A percentile compares a stretch with the other conserved stretches of the same genome.
Conservation (phyloP, 53 echinoderm and acorn worm genomes). For the Paracentrotus lividus region DNA sequence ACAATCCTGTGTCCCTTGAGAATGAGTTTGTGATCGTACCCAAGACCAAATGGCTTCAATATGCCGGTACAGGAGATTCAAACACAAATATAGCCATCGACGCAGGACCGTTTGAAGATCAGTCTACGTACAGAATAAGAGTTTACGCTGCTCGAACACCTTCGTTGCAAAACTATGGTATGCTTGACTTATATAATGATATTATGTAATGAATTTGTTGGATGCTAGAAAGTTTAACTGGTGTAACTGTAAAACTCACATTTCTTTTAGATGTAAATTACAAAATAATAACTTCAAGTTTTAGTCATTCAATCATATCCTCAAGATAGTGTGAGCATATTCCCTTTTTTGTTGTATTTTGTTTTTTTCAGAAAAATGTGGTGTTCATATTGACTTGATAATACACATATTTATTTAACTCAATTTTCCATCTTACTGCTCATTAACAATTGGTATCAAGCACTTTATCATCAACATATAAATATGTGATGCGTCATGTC, state of each 20-base stretch:
- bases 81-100: conserved; percentile 88
- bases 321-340: too few species aligned
- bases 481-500: too few species aligned
- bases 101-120: conserved; percentile 86
- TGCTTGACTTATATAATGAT: not conserved
- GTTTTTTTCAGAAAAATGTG: too few species aligned
- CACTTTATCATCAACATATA: too few species aligned
- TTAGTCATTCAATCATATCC: too few species aligned
- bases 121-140: conserved; percentile 76
- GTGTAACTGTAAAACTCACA: not conserved
- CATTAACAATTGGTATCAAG: too few species aligned
- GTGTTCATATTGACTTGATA: too few species aligned
- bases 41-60: conserved; percentile 73
- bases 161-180: conserved; percentile 55
- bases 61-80: conserved; percentile 85
- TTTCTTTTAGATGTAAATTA: too few species aligned
- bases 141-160: conserved; percentile 80
- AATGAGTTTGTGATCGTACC: conserved; percentile 62
- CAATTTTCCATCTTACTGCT: too few species aligned
- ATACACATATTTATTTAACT: too few species aligned
- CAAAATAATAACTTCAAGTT: too few species aligned
- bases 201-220: not conserved
- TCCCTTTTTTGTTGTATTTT: too few species aligned
- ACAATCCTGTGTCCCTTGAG: conserved; percentile 23
- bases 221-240: not conserved